A percentile compares a stretch with the other conserved stretches of the same genome.
phyloP scores from a whole-genome alignment of 1,140 invertebrate genomes.

The Phymorhynchus buccinoides region DNA sequence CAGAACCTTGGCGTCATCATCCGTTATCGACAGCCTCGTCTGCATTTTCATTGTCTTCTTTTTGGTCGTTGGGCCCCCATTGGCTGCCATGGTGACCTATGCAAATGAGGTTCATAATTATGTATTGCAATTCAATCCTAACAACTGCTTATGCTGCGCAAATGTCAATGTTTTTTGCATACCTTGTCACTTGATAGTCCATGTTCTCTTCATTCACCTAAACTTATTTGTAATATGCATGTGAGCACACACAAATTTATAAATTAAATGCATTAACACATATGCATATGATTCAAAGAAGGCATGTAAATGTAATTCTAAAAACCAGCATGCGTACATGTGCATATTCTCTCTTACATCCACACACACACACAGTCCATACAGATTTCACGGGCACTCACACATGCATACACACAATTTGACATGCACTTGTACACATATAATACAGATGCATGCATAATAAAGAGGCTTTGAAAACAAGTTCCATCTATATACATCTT shows the following conservation, averaged over 20 bases:
- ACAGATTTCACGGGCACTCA: too few relatives aligned
- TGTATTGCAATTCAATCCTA: background rate
- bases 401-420: too few relatives aligned
- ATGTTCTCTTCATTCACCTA: background rate
- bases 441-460: too few relatives aligned
- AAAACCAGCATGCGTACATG: background rate
- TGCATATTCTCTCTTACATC: too few relatives aligned
- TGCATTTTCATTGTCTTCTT: slow-evolving; percentile 48
- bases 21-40: slow-evolving; percentile 52
- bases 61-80: background rate
- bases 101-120: too few relatives aligned
- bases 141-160: background rate
- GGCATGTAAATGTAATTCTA: background rate
- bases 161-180: background rate
- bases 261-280: background rate
- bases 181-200: background rate
- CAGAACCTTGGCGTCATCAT: slow-evolving; percentile 67
- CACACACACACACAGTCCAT: too few relatives aligned
- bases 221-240: background rate
- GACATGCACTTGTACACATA: too few relatives aligned
- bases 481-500: too few relatives aligned
- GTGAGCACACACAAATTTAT: background rate
- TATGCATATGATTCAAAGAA: background rate
- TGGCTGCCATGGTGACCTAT: slow-evolving; percentile 10
- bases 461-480: too few relatives aligned